Evolutionary conservation across 2,113 vertebrate species (phyloP), one percentile per base, ranked within the genome.

Genomic region (Heloderma charlesbogerti): DNA sequence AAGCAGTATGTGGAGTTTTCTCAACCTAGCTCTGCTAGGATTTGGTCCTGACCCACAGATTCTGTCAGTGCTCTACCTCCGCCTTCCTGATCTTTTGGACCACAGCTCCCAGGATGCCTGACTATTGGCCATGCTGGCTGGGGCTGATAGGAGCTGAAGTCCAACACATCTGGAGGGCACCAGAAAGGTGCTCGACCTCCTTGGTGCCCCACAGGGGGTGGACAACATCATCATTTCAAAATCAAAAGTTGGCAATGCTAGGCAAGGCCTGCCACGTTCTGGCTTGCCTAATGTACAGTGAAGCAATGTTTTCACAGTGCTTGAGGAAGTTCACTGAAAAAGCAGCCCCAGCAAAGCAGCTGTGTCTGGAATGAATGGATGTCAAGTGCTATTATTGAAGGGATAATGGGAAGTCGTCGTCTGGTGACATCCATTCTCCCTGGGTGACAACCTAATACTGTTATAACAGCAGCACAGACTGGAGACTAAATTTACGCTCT

Each of bases 361-460:
- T 93, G 66, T 82, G 29, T 29, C 57, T 27, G 92, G 78, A 90
- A 89, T 86, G 89, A 90, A 91, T 84, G 89, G 34, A 82, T 93
- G 91, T 92, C 90, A 93, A 94, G 45, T 79, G 78, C n/a, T 93
- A 4, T 89, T 87, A 89, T 6, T 86, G 91, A 92, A 91, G 90
- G 43, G 40, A 69, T 89, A 92, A 85, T 25, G 34, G 45, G 78
- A 90, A 94, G 84, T 0, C 0, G 72, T 91, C 51, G 81, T 57
- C 75, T 75, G 20, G 81, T 93, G 84, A 69, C 66, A 94, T 91
- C 66, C 95, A n/a, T 88, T 91, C 57, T 93, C 84, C 91, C 40
- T 45, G 57, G 63, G n/a, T 57, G 78, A 66, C 87, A 94, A 91
- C 45, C 86, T 77, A 72, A 80, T 92, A 22, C n/a, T 54, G 13